Percentiles rank a stretch among this genome's conserved stretches.
These are phyloP conservation scores for Silurus aristotelis DNA, from an alignment of 2,797 vertebrate species.

Conservation along the genomic window DNA sequence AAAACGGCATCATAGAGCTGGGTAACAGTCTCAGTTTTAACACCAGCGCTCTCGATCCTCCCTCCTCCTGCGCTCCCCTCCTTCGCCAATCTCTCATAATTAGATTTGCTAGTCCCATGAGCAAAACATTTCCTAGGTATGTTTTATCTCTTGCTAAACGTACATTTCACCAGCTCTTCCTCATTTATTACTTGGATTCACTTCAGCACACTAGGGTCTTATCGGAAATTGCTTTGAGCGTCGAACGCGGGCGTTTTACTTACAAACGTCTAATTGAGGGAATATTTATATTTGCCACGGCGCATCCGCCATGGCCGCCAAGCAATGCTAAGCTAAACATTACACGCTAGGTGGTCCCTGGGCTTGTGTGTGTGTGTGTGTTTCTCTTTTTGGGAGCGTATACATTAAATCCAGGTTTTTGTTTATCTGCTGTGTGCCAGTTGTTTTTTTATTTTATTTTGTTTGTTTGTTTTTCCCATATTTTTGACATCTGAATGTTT, in stretches of 20 bases:
- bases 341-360: neutral
- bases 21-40: slow-evolving; percentile 49
- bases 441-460: too few relatives aligned
- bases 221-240: slow-evolving; percentile 80
- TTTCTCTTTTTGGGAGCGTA: neutral
- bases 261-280: slow-evolving; percentile 74
- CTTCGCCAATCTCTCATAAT: slow-evolving; percentile 64
- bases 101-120: slow-evolving; percentile 72
- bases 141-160: slow-evolving; percentile 68
- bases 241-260: slow-evolving; percentile 71
- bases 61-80: neutral
- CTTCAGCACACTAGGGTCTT: slow-evolving; percentile 75
- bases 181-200: slow-evolving; percentile 83
- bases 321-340: slow-evolving; percentile 23
- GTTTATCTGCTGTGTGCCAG: neutral
- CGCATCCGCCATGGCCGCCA: slow-evolving; percentile 58
- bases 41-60: slow-evolving; percentile 39
- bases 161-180: slow-evolving; percentile 64
- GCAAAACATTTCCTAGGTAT: slow-evolving; percentile 76
- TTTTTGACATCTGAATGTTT: neutral
- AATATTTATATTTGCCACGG: slow-evolving; percentile 78
- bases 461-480: neutral
- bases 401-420: neutral
- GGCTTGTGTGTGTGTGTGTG: neutral
- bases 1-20: slow-evolving; percentile 40